phyloP scores from a whole-genome alignment of 2,113 vertebrate genomes.

The Riparia riparia region DNA sequence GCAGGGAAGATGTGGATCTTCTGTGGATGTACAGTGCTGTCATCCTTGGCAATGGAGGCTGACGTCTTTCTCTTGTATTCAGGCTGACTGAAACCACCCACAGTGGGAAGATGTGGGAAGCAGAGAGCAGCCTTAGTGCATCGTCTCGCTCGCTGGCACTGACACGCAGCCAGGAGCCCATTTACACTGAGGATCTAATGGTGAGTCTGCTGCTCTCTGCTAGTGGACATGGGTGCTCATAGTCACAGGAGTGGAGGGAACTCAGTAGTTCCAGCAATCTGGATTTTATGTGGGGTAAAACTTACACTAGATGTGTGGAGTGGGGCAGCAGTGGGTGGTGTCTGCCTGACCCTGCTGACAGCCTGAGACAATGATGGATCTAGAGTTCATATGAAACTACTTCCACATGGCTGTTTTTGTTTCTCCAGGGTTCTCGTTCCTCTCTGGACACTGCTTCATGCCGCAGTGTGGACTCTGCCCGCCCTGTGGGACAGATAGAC shows the following conservation, averaged over 20 bases:
- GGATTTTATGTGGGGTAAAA: not conserved
- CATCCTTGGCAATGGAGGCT: not conserved
- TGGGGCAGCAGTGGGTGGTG: not conserved
- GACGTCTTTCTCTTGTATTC: not conserved
- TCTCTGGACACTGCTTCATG: conserved; percentile 77
- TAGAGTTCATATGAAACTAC: not conserved
- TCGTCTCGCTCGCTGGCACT: conserved; percentile 82
- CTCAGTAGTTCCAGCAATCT: not conserved
- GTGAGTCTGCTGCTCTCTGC: conserved; percentile 65
- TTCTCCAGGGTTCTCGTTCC: conserved; percentile 80
- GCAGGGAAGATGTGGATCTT: not conserved
- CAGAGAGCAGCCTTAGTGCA: conserved; percentile 74
- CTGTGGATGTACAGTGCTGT: not conserved
- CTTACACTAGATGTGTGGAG: not conserved
- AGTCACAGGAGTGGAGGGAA: not conserved
- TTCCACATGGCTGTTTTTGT: not conserved
- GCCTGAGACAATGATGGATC: not conserved
- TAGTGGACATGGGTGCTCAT: not conserved
- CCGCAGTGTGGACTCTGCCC: conserved; percentile 82
- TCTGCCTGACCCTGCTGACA: not conserved
- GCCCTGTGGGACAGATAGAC: conserved; percentile 93
- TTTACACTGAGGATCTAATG: conserved; percentile 82
- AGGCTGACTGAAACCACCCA: conserved; percentile 92
- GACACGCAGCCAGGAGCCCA: conserved; percentile 93
- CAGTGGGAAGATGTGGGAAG: conserved; percentile 84